Evolutionary conservation across 2,113 vertebrate species (phyloP), one percentile per base, ranked within the genome.

Genomic region (Climacteris rufus): DNA sequence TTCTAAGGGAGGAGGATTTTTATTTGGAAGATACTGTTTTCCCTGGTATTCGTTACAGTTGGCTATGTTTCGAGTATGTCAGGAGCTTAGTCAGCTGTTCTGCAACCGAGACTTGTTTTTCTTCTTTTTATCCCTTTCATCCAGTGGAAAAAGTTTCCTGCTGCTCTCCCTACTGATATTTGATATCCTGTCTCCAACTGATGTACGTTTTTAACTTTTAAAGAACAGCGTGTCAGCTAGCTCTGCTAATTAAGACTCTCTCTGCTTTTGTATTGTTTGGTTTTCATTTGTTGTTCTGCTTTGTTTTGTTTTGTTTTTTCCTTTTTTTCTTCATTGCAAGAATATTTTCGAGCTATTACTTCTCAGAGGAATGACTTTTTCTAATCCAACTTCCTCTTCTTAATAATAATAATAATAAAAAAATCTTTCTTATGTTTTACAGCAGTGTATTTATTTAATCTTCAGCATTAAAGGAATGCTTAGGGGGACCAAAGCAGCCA

Each of bases 41-140:
- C 84, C 24, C 63, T 74, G 63, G 66, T 85, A 37, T 80, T 89
- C 54, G 16, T 82, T 95, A 74, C 93, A 69, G 61, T 18, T 91
- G 84, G 61, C 95, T 63, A 35, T 24, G 30, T 63, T 93, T 89
- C 1, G 9, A 68, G 25, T 65, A 60, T 33, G 30, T 59, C 71
- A 75, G 74, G 57, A 83, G 78, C 91, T 96, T 94, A 76, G 89
- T 96, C 91, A 96, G 95, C 95, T 94, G 60, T 79, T 95, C 17
- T 10, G 53, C 47, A 91, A 82, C 53, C 2, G 20, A 83, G 78
- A 56, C 91, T 95, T 96, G 89, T 94, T 96, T 96, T 96, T 85
- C 83, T 94, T 89, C 91, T 83, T 96, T 94, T 93, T 74, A 70
- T 87, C 82, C 74, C 53, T 91, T 93, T 94, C 93, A 94, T 76